Evolutionary conservation across 2,888 invertebrate genomes (phyloP), one percentile per base, ranked within the genome.

Genomic region (Dexiosoma caninum): DNA sequence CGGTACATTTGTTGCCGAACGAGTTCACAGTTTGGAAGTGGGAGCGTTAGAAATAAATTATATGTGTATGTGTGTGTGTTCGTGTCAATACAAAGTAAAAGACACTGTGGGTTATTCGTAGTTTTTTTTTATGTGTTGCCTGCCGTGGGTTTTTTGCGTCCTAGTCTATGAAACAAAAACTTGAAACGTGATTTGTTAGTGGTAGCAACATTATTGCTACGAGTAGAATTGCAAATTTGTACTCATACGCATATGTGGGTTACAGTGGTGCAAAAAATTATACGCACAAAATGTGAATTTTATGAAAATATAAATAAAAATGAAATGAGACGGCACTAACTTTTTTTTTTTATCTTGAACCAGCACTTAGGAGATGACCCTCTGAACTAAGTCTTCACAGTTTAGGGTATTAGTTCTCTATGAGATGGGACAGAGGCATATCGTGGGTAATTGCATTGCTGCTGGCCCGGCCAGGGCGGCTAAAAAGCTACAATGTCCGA

Each of bases 131-230:
- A 27, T 27, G 27, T 27, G 3, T 27, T 27, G 27, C n/a, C n/a
- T n/a, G n/a, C n/a, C n/a, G 21, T 35, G 10, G 12, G 44, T 23
- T 6, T 35, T 51, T 19, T 21, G 46, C 49, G 16, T 10, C 23
- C n/a, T 9, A 49, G 60, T n/a, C 14, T 59, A n/a, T 59, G 46
- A 69, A 69, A 77, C 27, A 77, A 62, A 77, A 77, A 70, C 46
- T 55, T 16, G n/a, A 46, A 62, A 77, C 70, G 62, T 77, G 70
- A 77, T 77, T 77, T 77, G 70, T 64, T 77, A 32, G 62, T 57
- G 62, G 46, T 40, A 44, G 55, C 12, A 62, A 40, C 55, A 46
- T n/a, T n/a, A n/a, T n/a, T n/a, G n/a, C n/a, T n/a, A n/a, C n/a
- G n/a, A n/a, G n/a, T n/a, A n/a, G n/a, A n/a, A n/a, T n/a, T n/a